Conservation (phyloP, 2,888 invertebrate species). For the Azorinus chamasolen region DNA sequence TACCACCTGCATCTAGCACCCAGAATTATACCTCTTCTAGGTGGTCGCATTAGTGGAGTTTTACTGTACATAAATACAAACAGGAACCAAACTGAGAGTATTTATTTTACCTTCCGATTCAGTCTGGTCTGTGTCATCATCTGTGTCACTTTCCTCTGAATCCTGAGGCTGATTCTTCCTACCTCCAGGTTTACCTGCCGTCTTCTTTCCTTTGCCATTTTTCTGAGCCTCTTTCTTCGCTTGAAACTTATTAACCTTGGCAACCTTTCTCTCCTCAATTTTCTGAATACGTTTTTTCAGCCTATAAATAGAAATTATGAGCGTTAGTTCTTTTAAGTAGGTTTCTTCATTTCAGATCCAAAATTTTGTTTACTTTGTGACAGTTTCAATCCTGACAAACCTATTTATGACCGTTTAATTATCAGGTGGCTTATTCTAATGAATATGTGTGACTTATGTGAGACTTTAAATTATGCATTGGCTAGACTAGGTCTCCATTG, state of each 20-base stretch:
- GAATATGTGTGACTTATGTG: too few species aligned
- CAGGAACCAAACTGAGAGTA: too few species aligned
- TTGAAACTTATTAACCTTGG: constrained; percentile 33
- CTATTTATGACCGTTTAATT: not conserved
- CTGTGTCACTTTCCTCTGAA: not conserved
- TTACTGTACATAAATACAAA: too few species aligned
- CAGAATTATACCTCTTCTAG: too few species aligned
- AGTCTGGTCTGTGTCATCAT: not conserved
- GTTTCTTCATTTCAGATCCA: too few species aligned
- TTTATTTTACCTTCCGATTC: constrained; percentile 3
- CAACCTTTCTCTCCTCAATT: constrained; percentile 32
- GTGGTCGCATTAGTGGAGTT: too few species aligned
- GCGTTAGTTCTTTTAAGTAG: not conserved
- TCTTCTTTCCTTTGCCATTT: not conserved
- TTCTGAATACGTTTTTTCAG: constrained; percentile 51
- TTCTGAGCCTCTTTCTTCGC: constrained; percentile 31
- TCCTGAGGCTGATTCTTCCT: constrained; percentile 10
- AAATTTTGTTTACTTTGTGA: too few species aligned
- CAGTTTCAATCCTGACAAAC: too few species aligned
- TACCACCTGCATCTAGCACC: too few species aligned
- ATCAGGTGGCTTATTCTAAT: not conserved
- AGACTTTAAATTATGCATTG: too few species aligned
- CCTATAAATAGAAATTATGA: constrained; percentile 12
- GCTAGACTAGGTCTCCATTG: too few species aligned
- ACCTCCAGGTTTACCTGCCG: constrained; percentile 1